A percentile compares a stretch with the other conserved stretches of the same genome.
Conservation (phyloP, 2,797 vertebrate species). For the Cossypha dichroa region DNA sequence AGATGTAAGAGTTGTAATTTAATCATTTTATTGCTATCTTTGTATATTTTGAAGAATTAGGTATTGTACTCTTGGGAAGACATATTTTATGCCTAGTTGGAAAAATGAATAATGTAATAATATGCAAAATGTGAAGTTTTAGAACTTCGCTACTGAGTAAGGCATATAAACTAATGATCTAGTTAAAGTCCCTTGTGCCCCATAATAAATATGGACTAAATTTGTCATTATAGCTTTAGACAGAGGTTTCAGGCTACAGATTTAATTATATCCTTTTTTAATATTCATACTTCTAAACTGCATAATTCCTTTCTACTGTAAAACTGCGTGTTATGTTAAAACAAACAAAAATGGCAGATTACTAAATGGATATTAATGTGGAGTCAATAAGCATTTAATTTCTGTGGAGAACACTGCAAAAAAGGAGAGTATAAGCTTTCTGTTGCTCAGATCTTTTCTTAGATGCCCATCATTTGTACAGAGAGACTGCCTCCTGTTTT, state of each 20-base stretch:
- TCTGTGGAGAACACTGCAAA: constrained; percentile 64
- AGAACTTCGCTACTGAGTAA: constrained; percentile 83
- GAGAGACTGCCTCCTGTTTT: constrained; percentile 50
- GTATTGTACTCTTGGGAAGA: constrained; percentile 86
- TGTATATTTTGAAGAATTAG: constrained; percentile 88
- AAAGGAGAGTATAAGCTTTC: constrained; percentile 20
- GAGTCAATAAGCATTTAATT: constrained; percentile 83
- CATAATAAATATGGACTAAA: constrained; percentile 88
- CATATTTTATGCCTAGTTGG: constrained; percentile 86
- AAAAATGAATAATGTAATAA: constrained; percentile 88
- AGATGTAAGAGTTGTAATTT: constrained; percentile 88
- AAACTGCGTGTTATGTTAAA: constrained; percentile 81
- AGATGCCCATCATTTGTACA: constrained; percentile 1
- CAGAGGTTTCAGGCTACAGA: constrained; percentile 86
- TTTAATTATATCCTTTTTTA: constrained; percentile 89
- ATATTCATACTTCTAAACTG: constrained; percentile 87
- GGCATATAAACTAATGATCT: constrained; percentile 86
- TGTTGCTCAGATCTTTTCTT: constrained; percentile 46
- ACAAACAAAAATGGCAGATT: constrained; percentile 85
- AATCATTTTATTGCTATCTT: constrained; percentile 87
- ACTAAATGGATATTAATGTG: constrained; percentile 82
- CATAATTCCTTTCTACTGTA: constrained; percentile 84
- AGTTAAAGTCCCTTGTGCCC: constrained; percentile 84
- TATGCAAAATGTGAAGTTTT: constrained; percentile 88
- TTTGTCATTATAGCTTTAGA: constrained; percentile 88